Percentiles rank a stretch among this genome's conserved stretches.
phyloP scores from a whole-genome alignment of 2,888 invertebrate genomes.

The Hirtodrosophila histrioides region DNA sequence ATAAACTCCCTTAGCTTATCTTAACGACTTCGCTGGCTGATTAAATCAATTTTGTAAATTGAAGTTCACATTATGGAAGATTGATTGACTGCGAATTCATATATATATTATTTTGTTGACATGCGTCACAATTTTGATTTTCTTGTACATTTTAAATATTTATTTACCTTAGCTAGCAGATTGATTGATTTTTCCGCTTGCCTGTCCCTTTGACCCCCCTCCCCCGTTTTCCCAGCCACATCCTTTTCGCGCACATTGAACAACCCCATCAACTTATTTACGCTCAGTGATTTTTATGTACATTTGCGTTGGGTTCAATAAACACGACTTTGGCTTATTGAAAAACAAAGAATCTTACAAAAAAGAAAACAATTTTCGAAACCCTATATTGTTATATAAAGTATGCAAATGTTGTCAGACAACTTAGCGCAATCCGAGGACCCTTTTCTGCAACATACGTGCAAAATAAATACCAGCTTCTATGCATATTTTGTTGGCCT shows the following conservation, averaged over 20 bases:
- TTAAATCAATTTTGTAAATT: too few species aligned
- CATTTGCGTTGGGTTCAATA: slow-evolving; percentile 45
- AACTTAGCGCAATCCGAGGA: not conserved
- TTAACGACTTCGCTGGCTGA: too few species aligned
- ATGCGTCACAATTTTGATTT: slow-evolving; percentile 25
- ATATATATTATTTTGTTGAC: slow-evolving; percentile 24
- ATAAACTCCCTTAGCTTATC: too few species aligned
- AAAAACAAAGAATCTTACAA: slow-evolving; percentile 9
- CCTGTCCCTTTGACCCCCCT: not conserved
- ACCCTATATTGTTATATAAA: slow-evolving; percentile 5
- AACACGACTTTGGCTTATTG: slow-evolving; percentile 33
- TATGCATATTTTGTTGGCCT: slow-evolving; percentile 18
- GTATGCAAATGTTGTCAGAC: slow-evolving; percentile 1
- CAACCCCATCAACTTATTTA: slow-evolving; percentile 39
- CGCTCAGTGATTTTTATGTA: slow-evolving; percentile 43
- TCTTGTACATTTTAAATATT: slow-evolving; percentile 32
- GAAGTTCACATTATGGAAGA: too few species aligned
- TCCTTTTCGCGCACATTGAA: slow-evolving; percentile 24
- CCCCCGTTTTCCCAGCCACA: not conserved
- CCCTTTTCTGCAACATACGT: slow-evolving; percentile 5
- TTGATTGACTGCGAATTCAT: not conserved
- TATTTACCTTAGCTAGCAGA: slow-evolving; percentile 35
- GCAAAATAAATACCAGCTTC: not conserved
- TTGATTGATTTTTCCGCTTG: slow-evolving; percentile 28
- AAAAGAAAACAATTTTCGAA: slow-evolving; percentile 8